Evolutionary conservation across 2,797 vertebrate species (phyloP).

Genomic region (Sebastolobus alascanus): DNA sequence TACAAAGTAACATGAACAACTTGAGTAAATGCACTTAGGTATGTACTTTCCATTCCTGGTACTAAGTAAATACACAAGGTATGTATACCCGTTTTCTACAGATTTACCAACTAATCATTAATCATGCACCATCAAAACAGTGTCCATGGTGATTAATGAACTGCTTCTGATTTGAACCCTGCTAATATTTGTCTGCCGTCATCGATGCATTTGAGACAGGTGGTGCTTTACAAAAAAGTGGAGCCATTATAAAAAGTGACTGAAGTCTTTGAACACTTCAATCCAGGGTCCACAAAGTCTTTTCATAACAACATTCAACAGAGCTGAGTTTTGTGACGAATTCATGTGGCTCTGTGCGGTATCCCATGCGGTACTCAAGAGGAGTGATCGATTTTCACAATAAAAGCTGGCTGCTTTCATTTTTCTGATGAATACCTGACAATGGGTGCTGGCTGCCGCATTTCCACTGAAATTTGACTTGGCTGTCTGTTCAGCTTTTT

Average conservation of each 20-base stretch:
- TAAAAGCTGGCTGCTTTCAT: constrained; percentile 21
- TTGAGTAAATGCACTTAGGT: neutral
- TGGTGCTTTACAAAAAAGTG: constrained; percentile 16
- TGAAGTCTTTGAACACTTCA: constrained; percentile 22
- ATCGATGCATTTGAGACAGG: constrained; percentile 28
- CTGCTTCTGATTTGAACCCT: constrained; percentile 40
- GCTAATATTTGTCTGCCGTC: constrained; percentile 30
- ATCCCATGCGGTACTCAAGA: neutral
- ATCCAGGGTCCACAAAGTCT: constrained; percentile 34
- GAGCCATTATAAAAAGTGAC: constrained; percentile 27
- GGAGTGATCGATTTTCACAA: constrained; percentile 8
- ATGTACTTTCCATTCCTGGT: neutral
- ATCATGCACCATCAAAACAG: neutral
- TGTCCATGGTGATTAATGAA: constrained; percentile 34
- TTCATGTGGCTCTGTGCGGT: neutral
- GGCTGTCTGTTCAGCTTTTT: constrained; percentile 32
- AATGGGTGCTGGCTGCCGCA: neutral
- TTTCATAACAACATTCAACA: constrained; percentile 15
- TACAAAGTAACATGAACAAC: neutral
- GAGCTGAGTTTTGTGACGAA: neutral
- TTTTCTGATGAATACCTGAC: constrained; percentile 36
- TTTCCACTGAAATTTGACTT: constrained; percentile 41
- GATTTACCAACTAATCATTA: neutral
- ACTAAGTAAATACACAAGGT: neutral
- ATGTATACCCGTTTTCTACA: neutral